Percentiles rank a stretch among this genome's conserved stretches.
Conservation (phyloP, 2,113 vertebrate genomes). For the Pteronura brasiliensis region DNA sequence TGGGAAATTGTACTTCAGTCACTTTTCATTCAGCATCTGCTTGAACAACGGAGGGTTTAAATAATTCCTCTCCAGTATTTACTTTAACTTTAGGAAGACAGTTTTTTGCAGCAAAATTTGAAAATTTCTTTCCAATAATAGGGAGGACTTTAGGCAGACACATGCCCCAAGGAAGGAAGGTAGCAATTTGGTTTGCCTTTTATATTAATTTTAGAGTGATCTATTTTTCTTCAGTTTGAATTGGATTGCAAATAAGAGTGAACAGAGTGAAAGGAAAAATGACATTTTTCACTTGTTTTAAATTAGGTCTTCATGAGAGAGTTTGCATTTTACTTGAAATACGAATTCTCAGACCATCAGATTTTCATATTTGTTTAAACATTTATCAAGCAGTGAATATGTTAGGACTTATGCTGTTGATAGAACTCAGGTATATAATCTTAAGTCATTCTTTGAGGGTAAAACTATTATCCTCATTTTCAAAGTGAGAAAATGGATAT, state of each 20-base stretch:
- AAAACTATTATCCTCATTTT: not conserved
- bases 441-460: not conserved
- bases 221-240: not conserved
- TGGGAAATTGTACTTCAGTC: not conserved
- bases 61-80: not conserved
- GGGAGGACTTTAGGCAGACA: not conserved
- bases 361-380: not conserved
- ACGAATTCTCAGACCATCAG: not conserved
- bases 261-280: not conserved
- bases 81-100: not conserved
- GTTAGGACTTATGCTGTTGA: not conserved
- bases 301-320: not conserved
- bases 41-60: not conserved
- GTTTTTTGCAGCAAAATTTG: not conserved
- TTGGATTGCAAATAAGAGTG: not conserved
- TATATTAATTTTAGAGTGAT: not conserved
- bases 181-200: not conserved
- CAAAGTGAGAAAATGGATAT: not conserved
- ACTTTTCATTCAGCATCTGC: not conserved
- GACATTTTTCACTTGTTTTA: not conserved
- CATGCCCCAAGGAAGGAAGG: not conserved
- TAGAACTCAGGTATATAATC: not conserved
- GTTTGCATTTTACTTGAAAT: not conserved
- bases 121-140: not conserved
- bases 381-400: not conserved